phyloP scores from a whole-genome alignment of 2,797 vertebrate species.

The Microcaecilia unicolor region DNA sequence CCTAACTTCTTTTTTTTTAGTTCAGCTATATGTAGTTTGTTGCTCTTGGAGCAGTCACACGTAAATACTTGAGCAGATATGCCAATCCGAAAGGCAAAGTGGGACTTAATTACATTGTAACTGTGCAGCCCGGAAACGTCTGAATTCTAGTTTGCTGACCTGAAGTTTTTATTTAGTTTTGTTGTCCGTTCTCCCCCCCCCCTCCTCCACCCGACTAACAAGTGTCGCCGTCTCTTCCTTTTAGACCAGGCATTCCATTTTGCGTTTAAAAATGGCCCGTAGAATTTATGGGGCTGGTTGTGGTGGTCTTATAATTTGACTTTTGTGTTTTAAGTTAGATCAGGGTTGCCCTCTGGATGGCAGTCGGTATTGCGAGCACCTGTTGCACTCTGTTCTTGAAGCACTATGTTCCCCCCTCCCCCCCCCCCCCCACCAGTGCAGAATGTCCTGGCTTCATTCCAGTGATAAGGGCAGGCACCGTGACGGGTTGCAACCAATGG shows the following conservation, averaged over 20 bases:
- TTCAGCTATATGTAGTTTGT: constrained; percentile 18
- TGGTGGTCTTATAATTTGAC: no score
- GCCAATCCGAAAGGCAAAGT: constrained; percentile 34
- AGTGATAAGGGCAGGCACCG: constrained; percentile 49
- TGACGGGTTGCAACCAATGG: constrained; percentile 54
- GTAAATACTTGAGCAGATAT: constrained; percentile 31
- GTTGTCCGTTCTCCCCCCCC: no score
- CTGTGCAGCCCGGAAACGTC: constrained; percentile 15
- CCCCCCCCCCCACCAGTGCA: no score
- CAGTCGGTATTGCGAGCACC: constrained; percentile 65
- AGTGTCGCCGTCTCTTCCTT: no score
- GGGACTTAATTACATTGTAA: constrained; percentile 43
- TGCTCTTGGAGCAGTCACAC: constrained; percentile 30
- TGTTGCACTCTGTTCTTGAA: constrained; percentile 62
- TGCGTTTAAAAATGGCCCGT: no score
- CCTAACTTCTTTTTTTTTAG: constrained; percentile 17
- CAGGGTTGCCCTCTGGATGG: constrained; percentile 19
- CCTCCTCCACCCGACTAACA: no score
- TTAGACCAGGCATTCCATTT: no score
- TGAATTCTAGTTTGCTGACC: constrained; percentile 17
- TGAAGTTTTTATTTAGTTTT: no score
- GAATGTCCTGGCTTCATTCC: no score
- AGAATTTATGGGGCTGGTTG: no score
- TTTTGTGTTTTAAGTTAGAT: no score
- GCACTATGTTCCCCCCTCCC: no score